A percentile compares a stretch with the other conserved stretches of the same genome.
Conservation (phyloP, 2,113 vertebrate genomes). For the Boleophthalmus pectinirostris region DNA sequence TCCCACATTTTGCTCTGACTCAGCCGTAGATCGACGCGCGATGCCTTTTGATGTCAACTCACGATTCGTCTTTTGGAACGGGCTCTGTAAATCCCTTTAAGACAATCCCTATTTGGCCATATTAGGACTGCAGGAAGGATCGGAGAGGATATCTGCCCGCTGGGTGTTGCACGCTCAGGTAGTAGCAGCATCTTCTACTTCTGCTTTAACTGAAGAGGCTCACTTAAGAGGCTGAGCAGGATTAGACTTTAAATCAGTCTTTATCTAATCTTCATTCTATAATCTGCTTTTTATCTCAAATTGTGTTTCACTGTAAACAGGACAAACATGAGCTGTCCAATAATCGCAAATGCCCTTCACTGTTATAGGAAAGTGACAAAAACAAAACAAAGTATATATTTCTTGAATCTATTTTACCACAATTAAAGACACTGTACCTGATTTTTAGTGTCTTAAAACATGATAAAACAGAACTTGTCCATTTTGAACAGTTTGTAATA, state of each 20-base stretch:
- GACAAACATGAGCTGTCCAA: conserved; percentile 23
- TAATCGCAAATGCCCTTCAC: conserved; percentile 58
- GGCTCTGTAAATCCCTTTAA: conserved; percentile 38
- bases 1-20: conserved; percentile 56
- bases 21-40: conserved; percentile 42
- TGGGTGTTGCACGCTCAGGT: conserved; percentile 38
- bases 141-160: conserved; percentile 39
- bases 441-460: too few species aligned
- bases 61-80: conserved; percentile 38
- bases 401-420: too few species aligned
- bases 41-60: conserved; percentile 58
- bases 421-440: too few species aligned
- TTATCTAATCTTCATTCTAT: conserved; percentile 58
- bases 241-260: conserved; percentile 54
- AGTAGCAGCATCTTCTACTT: not conserved
- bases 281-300: conserved; percentile 57
- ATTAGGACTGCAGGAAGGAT: conserved; percentile 47
- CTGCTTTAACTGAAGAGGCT: conserved; percentile 29
- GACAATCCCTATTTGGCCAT: conserved; percentile 40
- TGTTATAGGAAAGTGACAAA: not conserved
- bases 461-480: too few species aligned
- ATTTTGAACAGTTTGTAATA: too few species aligned
- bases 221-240: conserved; percentile 48
- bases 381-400: not conserved
- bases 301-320: conserved; percentile 48